These are phyloP conservation scores for Labeo rohita DNA, from an alignment of 2,113 vertebrate genomes.

Conservation along the genomic window DNA sequence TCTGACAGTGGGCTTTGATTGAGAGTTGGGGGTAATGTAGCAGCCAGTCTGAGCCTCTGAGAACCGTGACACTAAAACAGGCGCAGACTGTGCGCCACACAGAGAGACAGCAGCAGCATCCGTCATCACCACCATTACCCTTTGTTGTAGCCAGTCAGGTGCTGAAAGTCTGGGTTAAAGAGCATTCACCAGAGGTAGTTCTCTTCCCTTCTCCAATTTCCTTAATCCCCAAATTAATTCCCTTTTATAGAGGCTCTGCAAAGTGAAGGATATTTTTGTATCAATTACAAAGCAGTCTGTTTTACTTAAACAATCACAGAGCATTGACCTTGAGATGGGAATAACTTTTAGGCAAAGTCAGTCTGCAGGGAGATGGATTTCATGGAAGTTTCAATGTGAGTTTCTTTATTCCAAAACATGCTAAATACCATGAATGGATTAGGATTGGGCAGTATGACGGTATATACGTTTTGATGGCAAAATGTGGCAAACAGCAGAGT, in stretches of 20 bases:
- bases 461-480: not conserved
- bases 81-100: constrained; percentile 73
- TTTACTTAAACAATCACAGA: constrained; percentile 56
- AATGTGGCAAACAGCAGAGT: not conserved
- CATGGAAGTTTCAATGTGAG: not conserved
- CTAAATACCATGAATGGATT: not conserved
- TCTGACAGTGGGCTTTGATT: constrained; percentile 69
- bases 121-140: constrained; percentile 81
- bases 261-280: constrained; percentile 64
- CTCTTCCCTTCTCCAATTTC: constrained; percentile 64
- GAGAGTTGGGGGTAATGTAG: constrained; percentile 62
- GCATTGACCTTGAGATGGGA: constrained; percentile 53
- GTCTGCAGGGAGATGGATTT: constrained; percentile 48
- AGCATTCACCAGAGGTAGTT: constrained; percentile 71
- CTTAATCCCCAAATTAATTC: constrained; percentile 72
- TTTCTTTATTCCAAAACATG: not conserved
- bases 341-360: constrained; percentile 37
- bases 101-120: constrained; percentile 70
- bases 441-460: not conserved
- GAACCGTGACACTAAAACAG: constrained; percentile 59
- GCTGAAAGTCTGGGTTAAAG: constrained; percentile 86
- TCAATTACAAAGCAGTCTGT: constrained; percentile 59
- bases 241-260: constrained; percentile 59
- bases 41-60: constrained; percentile 47
- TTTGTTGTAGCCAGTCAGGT: constrained; percentile 76